Base-by-base conservation (phyloP, 2,888 invertebrate genomes). In the Drosophila meridiana region DNA sequence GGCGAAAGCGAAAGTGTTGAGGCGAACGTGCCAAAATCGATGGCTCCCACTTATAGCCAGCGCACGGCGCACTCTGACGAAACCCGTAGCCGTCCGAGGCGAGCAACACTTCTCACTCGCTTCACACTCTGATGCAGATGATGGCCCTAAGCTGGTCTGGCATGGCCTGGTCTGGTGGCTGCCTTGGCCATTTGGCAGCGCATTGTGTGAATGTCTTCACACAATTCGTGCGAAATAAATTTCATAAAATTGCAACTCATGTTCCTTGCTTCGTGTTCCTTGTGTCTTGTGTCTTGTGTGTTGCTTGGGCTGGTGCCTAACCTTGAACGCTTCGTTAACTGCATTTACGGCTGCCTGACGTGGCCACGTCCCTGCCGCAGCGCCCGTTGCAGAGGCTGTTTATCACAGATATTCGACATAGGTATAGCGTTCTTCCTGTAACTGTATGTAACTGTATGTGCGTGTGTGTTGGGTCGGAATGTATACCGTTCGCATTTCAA, bases 281-380 rank as follows among this genome's bases (percentile, higher is more conserved):
- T 53, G 50, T 28, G 47, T 45, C 52, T 38, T 69, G 42, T 45
- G 58, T 14, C 26, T 32, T 63, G 72, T 53, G 58, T 8, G 34
- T 32, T 60, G 56, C 36, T 28, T 71, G 68, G 7, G 52, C 48
- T 63, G 65, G 34, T 65, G 69, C 38, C 56, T 73, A 84, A 88
- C 83, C 88, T 84, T 84, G 86, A 84, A 86, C 86, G 83, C 86
- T 85, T 88, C 88, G 83, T 88, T 84, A 84, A 58, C 86, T 86
- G 86, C 83, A 83, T 85, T 87, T 82, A 82, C 59, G 63, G 66
- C 69, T 58, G 80, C 69, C 60, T 60, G 66, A 53, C 58, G 40
- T 48, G 63, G 43, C 57, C 52, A 61, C 61, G 74, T 69, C 56
- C 60, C 11, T 14, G 26, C 40, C 48, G 36, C 14, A 30, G 55